Conservation (phyloP, 1,140 invertebrate species). For the Atta texana region DNA sequence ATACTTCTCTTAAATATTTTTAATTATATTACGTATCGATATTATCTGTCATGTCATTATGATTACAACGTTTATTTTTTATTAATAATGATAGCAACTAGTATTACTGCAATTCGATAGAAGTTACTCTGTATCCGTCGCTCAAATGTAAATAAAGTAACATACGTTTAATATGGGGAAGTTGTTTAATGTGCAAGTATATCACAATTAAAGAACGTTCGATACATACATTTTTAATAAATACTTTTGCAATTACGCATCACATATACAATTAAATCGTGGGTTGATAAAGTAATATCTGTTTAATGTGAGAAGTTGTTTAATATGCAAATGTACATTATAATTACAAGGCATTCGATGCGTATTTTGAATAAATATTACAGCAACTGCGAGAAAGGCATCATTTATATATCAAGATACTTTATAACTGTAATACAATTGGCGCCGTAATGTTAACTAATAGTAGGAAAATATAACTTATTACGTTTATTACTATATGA, state of each 20-base stretch:
- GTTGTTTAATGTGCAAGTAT: conserved; percentile 68
- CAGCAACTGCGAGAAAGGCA: conserved; percentile 7
- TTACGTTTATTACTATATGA: conserved; percentile 22
- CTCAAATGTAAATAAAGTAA: conserved; percentile 81
- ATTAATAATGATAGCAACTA: conserved; percentile 68
- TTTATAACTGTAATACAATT: conserved; percentile 38
- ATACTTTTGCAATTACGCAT: conserved; percentile 32
- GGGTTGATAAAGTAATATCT: conserved; percentile 15
- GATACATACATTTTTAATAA: conserved; percentile 15
- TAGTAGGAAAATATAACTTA: conserved; percentile 20
- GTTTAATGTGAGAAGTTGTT: conserved; percentile 42
- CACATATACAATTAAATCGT: conserved; percentile 8
- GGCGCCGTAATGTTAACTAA: conserved; percentile 38
- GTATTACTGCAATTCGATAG: conserved; percentile 75
- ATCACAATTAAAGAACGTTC: conserved; percentile 28
- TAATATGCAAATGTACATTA: conserved; percentile 56
- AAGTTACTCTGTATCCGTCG: conserved; percentile 77
- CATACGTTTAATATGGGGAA: conserved; percentile 76
- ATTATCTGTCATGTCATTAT: conserved; percentile 26
- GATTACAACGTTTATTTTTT: conserved; percentile 71
- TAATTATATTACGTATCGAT: conserved; percentile 47
- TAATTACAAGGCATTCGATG: conserved; percentile 43
- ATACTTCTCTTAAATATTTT: conserved; percentile 49
- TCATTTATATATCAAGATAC: conserved; percentile 29
- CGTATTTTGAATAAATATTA: conserved; percentile 54